A percentile compares a stretch with the other conserved stretches of the same genome.
Conservation (phyloP, 2,888 invertebrate species). For the Stenodera caucasica region DNA sequence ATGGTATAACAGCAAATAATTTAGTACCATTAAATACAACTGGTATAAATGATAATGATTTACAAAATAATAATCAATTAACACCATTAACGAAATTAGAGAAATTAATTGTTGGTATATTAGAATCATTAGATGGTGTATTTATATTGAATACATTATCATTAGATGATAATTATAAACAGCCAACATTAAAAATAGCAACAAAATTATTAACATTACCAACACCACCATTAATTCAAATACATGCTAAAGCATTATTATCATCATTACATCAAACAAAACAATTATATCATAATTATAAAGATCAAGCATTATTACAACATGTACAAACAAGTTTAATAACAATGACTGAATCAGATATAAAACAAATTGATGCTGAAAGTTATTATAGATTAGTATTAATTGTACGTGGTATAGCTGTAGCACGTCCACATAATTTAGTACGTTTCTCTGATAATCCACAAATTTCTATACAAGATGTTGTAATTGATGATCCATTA, state of each 20-base stretch:
- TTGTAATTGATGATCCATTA: conserved; percentile 52
- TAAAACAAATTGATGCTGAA: conserved; percentile 80
- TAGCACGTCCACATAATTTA: conserved; percentile 80
- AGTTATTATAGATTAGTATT: conserved; percentile 85
- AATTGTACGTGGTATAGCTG: conserved; percentile 82
- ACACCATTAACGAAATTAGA: conserved; percentile 64
- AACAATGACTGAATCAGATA: conserved; percentile 61
- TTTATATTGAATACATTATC: conserved; percentile 61
- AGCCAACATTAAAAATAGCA: conserved; percentile 66
- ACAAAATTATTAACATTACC: conserved; percentile 69
- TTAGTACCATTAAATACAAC: conserved; percentile 13
- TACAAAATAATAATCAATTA: conserved; percentile 53
- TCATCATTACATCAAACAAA: conserved; percentile 77
- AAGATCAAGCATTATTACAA: conserved; percentile 83
- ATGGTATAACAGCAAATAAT: neutral
- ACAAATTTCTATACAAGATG: conserved; percentile 58
- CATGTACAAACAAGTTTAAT: conserved; percentile 73
- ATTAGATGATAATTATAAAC: conserved; percentile 59
- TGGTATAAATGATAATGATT: conserved; percentile 47
- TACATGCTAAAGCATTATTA: conserved; percentile 79
- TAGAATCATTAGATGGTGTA: conserved; percentile 74
- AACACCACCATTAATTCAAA: conserved; percentile 71
- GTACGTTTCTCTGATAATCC: conserved; percentile 65
- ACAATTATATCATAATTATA: conserved; percentile 80
- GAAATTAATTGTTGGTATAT: conserved; percentile 66